phyloP scores from a whole-genome alignment of 2,888 invertebrate genomes.

The Drosophila glabriapex region DNA sequence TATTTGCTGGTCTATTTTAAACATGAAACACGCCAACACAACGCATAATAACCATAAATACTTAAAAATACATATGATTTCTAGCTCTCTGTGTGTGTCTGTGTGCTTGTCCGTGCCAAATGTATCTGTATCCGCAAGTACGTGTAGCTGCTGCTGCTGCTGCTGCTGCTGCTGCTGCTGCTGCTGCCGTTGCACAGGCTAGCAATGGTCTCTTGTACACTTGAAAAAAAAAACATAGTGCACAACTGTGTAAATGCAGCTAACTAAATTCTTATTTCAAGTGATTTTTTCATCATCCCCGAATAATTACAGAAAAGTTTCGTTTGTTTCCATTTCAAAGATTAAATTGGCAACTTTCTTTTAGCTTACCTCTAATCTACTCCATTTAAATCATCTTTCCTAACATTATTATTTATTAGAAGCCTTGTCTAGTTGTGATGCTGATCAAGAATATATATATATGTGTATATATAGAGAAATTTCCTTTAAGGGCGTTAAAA shows the following conservation, averaged over 20 bases:
- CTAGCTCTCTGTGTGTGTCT: background rate
- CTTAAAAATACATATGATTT: constrained; percentile 45
- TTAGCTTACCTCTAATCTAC: background rate
- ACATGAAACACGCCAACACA: constrained; percentile 58
- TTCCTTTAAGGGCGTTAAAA: background rate
- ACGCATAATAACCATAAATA: constrained; percentile 63
- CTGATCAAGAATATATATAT: background rate
- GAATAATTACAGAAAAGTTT: background rate
- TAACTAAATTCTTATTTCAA: background rate
- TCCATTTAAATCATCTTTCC: background rate
- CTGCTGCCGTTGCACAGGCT: background rate
- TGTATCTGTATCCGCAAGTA: background rate
- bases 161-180: background rate
- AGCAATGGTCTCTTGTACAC: background rate
- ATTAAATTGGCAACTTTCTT: background rate
- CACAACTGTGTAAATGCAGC: background rate
- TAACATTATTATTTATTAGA: background rate
- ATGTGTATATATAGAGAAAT: background rate
- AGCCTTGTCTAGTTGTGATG: background rate
- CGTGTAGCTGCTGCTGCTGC: background rate
- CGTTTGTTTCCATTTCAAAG: background rate
- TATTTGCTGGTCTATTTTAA: constrained; percentile 41
- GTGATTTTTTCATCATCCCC: background rate
- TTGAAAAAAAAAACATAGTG: background rate
- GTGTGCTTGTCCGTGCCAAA: background rate